phyloP scores from a whole-genome alignment of 1,140 invertebrate genomes.

The Xylocopa sonorina region DNA sequence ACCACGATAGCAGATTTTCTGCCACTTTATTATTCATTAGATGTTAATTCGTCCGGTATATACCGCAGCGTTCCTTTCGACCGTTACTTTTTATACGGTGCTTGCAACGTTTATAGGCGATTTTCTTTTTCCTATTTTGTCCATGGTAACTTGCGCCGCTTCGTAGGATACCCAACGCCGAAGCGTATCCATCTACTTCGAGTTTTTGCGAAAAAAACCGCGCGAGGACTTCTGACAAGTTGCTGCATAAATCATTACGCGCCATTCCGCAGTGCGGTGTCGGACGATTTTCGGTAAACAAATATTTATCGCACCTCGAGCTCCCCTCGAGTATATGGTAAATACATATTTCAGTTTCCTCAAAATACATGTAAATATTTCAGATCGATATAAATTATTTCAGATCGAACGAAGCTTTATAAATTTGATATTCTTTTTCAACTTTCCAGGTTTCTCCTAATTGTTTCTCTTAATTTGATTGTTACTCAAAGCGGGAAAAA shows the following conservation, averaged over 20 bases:
- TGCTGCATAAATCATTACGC: conserved; percentile 64
- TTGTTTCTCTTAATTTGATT: too few species aligned
- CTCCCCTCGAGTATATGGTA: too few species aligned
- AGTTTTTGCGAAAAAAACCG: conserved; percentile 42
- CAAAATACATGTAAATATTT: too few species aligned
- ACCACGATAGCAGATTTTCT: conserved; percentile 20
- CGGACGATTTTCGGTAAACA: conserved; percentile 29
- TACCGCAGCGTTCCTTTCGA: neutral
- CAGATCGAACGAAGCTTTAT: too few species aligned
- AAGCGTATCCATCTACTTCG: neutral
- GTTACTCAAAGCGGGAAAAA: too few species aligned
- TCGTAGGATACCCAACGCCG: neutral
- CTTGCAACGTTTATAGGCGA: neutral
- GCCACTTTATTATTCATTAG: conserved; percentile 23
- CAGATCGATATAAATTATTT: too few species aligned
- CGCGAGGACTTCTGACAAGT: conserved; percentile 57
- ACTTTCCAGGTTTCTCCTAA: too few species aligned
- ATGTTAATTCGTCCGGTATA: conserved; percentile 27
- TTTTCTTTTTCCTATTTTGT: neutral
- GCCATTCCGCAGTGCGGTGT: conserved; percentile 63
- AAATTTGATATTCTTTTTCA: too few species aligned
- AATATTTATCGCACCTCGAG: neutral
- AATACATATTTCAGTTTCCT: too few species aligned
- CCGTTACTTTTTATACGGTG: neutral
- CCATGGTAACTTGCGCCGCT: neutral